Evolutionary conservation across 2,113 vertebrate genomes (phyloP).

Genomic region (Acanthochromis polyacanthus): DNA sequence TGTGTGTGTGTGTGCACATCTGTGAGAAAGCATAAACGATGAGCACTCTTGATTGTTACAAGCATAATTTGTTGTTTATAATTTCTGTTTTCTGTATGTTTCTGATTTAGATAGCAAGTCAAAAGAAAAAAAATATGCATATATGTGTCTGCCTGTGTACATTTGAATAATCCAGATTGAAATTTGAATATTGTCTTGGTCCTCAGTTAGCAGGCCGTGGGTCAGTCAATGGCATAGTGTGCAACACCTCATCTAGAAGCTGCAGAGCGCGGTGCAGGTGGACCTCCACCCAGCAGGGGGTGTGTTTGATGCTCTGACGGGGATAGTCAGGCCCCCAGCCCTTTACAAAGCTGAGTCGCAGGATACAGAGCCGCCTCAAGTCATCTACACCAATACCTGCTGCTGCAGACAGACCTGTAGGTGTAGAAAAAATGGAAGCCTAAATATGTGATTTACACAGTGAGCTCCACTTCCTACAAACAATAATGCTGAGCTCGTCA

Average conservation of each 20-base stretch:
- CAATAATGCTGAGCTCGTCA: too few relatives aligned
- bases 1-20: neutral
- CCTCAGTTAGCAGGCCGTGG: constrained; percentile 80
- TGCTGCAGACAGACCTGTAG: constrained; percentile 83
- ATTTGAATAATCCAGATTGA: too few relatives aligned
- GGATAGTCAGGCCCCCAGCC: constrained; percentile 88
- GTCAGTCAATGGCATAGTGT: constrained; percentile 86
- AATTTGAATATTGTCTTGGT: neutral
- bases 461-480: too few relatives aligned
- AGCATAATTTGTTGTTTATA: constrained; percentile 39
- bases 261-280: constrained; percentile 86
- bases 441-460: too few relatives aligned
- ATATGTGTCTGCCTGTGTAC: too few relatives aligned
- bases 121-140: neutral
- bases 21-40: neutral
- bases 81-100: constrained; percentile 20
- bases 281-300: constrained; percentile 88
- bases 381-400: constrained; percentile 86
- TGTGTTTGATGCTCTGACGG: constrained; percentile 87
- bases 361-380: constrained; percentile 84
- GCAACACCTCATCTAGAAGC: constrained; percentile 87
- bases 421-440: neutral
- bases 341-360: constrained; percentile 87
- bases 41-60: constrained; percentile 58
- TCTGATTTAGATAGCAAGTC: constrained; percentile 34